Evolutionary conservation across 30 jellyfish, hydroid and myxozoan species (phyloP).

Genomic region (Hydractinia echinata): DNA sequence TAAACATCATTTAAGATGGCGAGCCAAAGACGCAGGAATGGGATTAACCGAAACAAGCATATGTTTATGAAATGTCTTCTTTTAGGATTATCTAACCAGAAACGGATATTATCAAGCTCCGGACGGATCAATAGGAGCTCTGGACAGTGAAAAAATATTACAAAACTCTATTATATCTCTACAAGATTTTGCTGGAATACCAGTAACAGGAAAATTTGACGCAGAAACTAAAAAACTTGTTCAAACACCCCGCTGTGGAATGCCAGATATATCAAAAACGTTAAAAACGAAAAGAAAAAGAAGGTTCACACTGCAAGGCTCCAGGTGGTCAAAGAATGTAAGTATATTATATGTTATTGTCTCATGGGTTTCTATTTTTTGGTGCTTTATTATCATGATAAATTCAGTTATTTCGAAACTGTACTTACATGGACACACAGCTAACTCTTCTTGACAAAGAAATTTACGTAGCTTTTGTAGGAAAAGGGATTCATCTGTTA

Average conservation of each 20-base stretch:
- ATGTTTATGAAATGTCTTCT: neutral
- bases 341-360: neutral
- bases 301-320: slow-evolving; percentile 67
- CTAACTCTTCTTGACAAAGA: too few relatives aligned
- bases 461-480: too few relatives aligned
- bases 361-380: neutral
- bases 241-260: slow-evolving; percentile 71
- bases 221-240: slow-evolving; percentile 31
- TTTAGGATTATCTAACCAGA: slow-evolving; percentile 22
- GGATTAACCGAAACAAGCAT: too few relatives aligned
- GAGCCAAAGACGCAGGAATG: too few relatives aligned
- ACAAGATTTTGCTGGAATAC: slow-evolving; percentile 45
- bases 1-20: too few relatives aligned
- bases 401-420: too few relatives aligned
- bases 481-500: too few relatives aligned
- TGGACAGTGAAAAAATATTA: slow-evolving; percentile 7
- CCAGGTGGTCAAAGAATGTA: slow-evolving; percentile 63
- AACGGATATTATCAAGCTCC: slow-evolving; percentile 26
- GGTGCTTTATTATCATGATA: neutral
- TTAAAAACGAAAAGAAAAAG: slow-evolving; percentile 52
- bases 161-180: slow-evolving; percentile 14
- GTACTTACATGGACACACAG: too few relatives aligned
- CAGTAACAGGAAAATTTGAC: slow-evolving; percentile 57
- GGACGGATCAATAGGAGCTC: neutral
- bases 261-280: slow-evolving; percentile 42